Evolutionary conservation across 2,797 vertebrate species (phyloP).

Genomic region (Hemibagrus guttatus): DNA sequence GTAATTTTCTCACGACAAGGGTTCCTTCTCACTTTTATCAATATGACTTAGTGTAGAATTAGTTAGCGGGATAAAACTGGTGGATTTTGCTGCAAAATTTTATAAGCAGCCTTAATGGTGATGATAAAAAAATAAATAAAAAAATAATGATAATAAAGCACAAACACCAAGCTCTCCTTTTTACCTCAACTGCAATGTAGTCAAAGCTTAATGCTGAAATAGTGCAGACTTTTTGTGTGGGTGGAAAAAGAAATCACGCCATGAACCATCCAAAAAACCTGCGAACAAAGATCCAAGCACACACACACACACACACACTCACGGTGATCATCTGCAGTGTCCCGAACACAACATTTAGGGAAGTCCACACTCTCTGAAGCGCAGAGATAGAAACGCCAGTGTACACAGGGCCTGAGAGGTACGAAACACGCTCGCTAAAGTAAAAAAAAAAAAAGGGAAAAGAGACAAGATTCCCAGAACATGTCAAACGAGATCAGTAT

Average conservation of each 20-base stretch:
- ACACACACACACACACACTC: not conserved
- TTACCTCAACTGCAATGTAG: not conserved
- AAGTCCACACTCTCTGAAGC: conserved; percentile 25
- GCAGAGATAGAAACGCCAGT: conserved; percentile 39
- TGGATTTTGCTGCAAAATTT: not conserved
- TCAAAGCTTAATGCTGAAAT: conserved; percentile 3
- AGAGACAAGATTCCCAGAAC: conserved; percentile 1
- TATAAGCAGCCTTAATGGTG: not conserved
- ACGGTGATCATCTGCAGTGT: not conserved
- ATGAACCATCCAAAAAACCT: not conserved
- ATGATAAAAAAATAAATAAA: not conserved
- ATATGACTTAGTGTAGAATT: too few relatives aligned
- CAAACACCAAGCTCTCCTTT: conserved; percentile 19
- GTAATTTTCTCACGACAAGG: too few relatives aligned
- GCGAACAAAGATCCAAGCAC: not conserved
- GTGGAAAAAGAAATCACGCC: not conserved
- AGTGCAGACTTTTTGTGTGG: not conserved
- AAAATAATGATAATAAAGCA: not conserved
- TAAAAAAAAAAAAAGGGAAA: not conserved
- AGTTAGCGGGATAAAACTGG: not conserved
- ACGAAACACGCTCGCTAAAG: conserved; percentile 26
- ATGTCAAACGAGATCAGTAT: not conserved
- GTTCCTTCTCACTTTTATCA: not conserved
- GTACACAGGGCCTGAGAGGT: conserved; percentile 40
- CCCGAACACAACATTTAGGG: not conserved